A percentile compares a stretch with the other conserved stretches of the same genome.
phyloP scores from a whole-genome alignment of 1,140 invertebrate genomes.

The Lethrus apterus region DNA sequence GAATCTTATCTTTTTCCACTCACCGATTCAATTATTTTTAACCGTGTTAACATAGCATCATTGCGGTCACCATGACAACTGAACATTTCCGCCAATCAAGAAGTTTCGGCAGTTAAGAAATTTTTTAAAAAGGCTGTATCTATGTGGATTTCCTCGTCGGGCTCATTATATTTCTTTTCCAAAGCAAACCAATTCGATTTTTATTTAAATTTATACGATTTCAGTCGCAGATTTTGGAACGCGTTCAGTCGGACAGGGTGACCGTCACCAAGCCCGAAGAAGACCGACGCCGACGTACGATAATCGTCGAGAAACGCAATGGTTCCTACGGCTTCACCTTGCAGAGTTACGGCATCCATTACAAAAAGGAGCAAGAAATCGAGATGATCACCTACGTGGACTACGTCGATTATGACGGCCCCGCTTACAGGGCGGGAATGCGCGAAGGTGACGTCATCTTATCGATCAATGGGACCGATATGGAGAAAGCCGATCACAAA shows the following conservation, averaged over 20 bases:
- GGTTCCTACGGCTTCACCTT: slow-evolving; percentile 91
- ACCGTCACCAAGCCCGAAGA: slow-evolving; percentile 70
- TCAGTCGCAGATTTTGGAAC: slow-evolving; percentile 62
- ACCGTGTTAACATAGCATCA: background rate
- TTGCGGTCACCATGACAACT: background rate
- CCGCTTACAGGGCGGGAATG: slow-evolving; percentile 86
- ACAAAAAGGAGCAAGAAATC: slow-evolving; percentile 81
- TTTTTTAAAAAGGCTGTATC: background rate
- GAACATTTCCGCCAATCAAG: background rate
- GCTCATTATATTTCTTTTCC: background rate
- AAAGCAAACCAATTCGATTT: background rate
- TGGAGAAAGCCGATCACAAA: slow-evolving; percentile 86
- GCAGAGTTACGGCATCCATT: slow-evolving; percentile 92
- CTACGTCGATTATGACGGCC: slow-evolving; percentile 86
- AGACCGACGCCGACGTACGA: slow-evolving; percentile 74
- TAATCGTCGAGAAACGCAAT: slow-evolving; percentile 85
- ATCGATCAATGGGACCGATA: slow-evolving; percentile 87
- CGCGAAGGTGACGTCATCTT: slow-evolving; percentile 89
- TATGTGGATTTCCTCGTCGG: background rate
- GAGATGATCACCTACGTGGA: slow-evolving; percentile 95
- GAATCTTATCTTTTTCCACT: too few species aligned
- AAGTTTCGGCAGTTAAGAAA: background rate
- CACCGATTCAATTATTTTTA: too few species aligned
- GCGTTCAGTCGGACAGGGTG: slow-evolving; percentile 72
- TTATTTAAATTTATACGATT: slow-evolving; percentile 15